These are phyloP conservation scores for Drosophila bifasciata DNA, from an alignment of 1,140 invertebrate species.

Conservation along the genomic window DNA sequence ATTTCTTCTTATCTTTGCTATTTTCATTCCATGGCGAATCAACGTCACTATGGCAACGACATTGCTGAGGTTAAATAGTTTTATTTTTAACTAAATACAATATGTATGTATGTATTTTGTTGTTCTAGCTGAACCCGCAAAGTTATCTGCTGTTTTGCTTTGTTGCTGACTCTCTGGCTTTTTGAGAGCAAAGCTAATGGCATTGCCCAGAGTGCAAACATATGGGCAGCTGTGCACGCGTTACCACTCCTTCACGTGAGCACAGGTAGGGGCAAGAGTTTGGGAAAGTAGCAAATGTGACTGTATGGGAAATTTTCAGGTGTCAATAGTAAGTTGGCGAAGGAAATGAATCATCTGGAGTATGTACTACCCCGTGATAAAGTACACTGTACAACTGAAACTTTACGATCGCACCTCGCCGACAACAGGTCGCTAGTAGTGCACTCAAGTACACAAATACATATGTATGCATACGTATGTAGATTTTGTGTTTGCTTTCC, in stretches of 20 bases:
- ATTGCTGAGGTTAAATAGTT: conserved; percentile 71
- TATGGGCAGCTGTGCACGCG: conserved; percentile 26
- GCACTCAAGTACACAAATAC: conserved; percentile 15
- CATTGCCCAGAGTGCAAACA: conserved; percentile 40
- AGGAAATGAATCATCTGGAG: too few species aligned
- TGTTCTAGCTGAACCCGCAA: conserved; percentile 34
- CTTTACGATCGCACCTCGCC: conserved; percentile 39
- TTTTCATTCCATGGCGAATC: conserved; percentile 32
- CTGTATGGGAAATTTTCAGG: not conserved
- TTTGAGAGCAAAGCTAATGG: conserved; percentile 66
- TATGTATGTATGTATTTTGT: conserved; percentile 16
- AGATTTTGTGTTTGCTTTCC: conserved; percentile 30
- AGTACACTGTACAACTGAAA: conserved; percentile 27
- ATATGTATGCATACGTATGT: conserved; percentile 21
- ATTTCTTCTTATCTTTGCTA: too few species aligned
- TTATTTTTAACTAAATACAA: conserved; percentile 63
- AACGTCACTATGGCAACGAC: conserved; percentile 70
- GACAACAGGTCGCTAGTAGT: conserved; percentile 36
- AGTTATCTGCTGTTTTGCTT: conserved; percentile 57
- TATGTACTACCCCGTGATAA: conserved; percentile 2
- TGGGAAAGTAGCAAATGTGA: not conserved
- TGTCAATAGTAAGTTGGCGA: too few species aligned
- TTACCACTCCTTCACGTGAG: conserved; percentile 12
- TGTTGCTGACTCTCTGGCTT: conserved; percentile 39
- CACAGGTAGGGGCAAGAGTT: conserved; percentile 40